Evolutionary conservation across 2,113 vertebrate genomes (phyloP).

Genomic region (Pongo abelii): DNA sequence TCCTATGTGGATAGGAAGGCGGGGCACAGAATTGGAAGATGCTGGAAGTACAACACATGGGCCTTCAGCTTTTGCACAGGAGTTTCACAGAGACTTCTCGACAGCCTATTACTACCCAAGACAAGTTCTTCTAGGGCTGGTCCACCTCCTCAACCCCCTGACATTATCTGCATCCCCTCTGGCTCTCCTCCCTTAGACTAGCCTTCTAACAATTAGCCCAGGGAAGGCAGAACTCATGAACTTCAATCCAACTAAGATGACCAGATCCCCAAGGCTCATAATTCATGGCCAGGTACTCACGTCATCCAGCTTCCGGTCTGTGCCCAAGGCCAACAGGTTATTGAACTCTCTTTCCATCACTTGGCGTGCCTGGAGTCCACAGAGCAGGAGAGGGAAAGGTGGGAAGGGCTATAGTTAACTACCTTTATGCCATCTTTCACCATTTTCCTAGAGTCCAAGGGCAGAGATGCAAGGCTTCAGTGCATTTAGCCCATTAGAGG

Average conservation of each 20-base stretch:
- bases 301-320: conserved; percentile 94
- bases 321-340: conserved; percentile 95
- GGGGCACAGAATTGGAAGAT: background rate
- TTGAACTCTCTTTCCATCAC: conserved; percentile 98
- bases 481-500: background rate
- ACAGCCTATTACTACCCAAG: background rate
- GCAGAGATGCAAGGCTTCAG: background rate
- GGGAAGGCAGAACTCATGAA: background rate
- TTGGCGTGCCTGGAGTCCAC: conserved; percentile 91
- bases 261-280: background rate
- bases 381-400: background rate
- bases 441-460: background rate
- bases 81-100: background rate
- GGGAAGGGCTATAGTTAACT: background rate
- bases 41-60: background rate
- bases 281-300: conserved; percentile 83
- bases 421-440: background rate
- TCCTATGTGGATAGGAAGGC: background rate
- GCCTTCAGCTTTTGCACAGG: background rate
- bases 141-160: background rate
- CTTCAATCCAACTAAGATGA: background rate
- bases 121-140: background rate
- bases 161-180: background rate
- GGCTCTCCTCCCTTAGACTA: background rate
- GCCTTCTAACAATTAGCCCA: background rate